These are phyloP conservation scores for Furnarius figulus DNA, from an alignment of 2,113 vertebrate species.

Conservation along the genomic window DNA sequence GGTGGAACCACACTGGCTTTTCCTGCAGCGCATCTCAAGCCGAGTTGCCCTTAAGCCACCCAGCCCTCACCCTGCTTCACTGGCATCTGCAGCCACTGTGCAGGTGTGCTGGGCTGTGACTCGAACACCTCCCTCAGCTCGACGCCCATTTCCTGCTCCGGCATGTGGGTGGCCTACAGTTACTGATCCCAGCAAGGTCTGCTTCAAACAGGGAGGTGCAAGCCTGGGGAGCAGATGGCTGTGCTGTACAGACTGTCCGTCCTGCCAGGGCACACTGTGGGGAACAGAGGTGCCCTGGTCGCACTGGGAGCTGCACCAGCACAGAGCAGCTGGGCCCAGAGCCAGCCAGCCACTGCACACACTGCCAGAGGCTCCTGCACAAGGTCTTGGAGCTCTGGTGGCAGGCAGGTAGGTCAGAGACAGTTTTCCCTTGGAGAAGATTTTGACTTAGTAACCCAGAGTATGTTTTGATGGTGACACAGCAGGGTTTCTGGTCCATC, in stretches of 20 bases:
- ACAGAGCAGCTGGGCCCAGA: neutral
- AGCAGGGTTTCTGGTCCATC: neutral
- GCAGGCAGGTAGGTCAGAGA: neutral
- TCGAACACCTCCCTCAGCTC: neutral
- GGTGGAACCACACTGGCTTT: neutral
- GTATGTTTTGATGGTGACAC: neutral
- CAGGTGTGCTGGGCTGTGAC: neutral
- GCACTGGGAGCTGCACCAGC: neutral
- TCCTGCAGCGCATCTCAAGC: neutral
- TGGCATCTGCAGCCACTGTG: neutral
- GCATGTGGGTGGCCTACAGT: neutral
- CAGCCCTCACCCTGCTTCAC: neutral
- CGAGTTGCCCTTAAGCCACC: neutral
- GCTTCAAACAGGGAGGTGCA: neutral
- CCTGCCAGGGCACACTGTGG: neutral
- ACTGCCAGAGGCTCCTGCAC: neutral
- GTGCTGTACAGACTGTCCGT: neutral
- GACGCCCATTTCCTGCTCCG: neutral
- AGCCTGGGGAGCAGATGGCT: neutral
- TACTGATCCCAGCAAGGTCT: neutral
- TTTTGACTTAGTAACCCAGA: neutral
- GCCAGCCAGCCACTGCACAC: neutral
- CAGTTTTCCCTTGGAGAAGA: neutral
- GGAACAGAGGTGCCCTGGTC: accelerated
- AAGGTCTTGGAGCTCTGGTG: neutral